Conservation (phyloP, 92 coral and sea anemone species). For the Phenganax stokvisi region DNA sequence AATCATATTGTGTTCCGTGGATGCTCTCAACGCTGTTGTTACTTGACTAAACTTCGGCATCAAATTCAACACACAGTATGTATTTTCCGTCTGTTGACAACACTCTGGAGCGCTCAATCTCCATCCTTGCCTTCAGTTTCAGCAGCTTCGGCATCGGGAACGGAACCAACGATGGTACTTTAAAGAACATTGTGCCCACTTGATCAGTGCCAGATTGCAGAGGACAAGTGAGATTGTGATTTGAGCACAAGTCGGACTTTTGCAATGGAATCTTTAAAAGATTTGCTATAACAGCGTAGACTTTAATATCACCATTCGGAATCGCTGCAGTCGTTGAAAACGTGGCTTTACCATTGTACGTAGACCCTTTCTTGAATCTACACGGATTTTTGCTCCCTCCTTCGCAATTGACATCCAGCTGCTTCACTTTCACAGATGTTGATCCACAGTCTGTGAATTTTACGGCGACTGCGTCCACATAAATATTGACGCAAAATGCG, state of each 20-base stretch:
- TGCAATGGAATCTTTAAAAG: background rate
- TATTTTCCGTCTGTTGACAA: too few relatives aligned
- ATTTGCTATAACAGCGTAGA: background rate
- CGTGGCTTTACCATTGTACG: slow-evolving; percentile 5
- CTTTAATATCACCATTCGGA: background rate
- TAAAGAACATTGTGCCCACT: too few relatives aligned
- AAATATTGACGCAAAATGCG: background rate
- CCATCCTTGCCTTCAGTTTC: too few relatives aligned
- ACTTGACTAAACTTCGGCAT: too few relatives aligned
- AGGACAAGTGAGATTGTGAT: background rate
- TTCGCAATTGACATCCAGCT: slow-evolving; percentile 18
- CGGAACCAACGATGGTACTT: too few relatives aligned
- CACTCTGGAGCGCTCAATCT: too few relatives aligned
- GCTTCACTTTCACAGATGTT: background rate
- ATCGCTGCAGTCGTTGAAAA: background rate
- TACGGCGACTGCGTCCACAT: slow-evolving; percentile 9
- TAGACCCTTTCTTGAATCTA: slow-evolving; percentile 6
- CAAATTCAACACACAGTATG: too few relatives aligned
- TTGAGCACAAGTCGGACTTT: background rate
- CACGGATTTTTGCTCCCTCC: background rate
- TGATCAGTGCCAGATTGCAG: background rate
- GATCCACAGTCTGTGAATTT: slow-evolving; percentile 20
- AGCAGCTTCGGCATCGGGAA: too few relatives aligned
- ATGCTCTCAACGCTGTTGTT: too few relatives aligned
- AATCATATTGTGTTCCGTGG: too few relatives aligned